Evolutionary conservation across 2,888 invertebrate genomes (phyloP), one percentile per base, ranked within the genome.

Genomic region (Orchesella flavescens): DNA sequence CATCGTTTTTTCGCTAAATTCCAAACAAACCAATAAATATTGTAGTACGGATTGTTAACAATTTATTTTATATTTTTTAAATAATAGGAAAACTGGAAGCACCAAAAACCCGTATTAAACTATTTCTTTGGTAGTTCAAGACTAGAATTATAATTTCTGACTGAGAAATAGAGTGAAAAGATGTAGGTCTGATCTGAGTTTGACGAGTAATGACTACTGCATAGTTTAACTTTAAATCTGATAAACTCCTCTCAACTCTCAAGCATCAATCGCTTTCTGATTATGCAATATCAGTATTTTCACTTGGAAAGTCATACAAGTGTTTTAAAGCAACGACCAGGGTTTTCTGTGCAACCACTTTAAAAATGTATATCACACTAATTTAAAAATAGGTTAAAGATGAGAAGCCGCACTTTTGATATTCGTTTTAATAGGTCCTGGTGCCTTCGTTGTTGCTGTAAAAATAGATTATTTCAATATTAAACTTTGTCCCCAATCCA

Each of bases 341-440:
- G 17, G 65, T 72, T 80, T 73, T 73, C 46, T 24, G 71, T 78
- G 71, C 78, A 19, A 69, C 71, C 71, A 57, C 57, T 34, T 73
- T 49, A 19, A 69, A 44, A 43, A 44, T 65, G 34, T 66, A 24
- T 34, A 5, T 12, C 19, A 57, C 17, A 34, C 43, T 73, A 34
- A n/a, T n/a, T n/a, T 15, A 72, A 44, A 72, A 34, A 34, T 34
- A 4, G 34, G 46, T 34, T 69, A 69, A 59, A 49, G 10, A 24
- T 84, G 84, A 49, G 83, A 43, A 13, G 94, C 93, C 4, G 96
- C 97, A 79, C 96, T 94, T 91, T 97, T 97, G 85, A 97, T 97
- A 89, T 97, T 97, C 0, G 97, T 97, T 90, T 97, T 97, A 87
- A 97, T 96, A 34, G 95, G 94, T 75, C 96, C 95, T 0, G 96